These are phyloP conservation scores for Thalassaphorura encarpata DNA, from an alignment of 1,140 invertebrate genomes.

Conservation along the genomic window DNA sequence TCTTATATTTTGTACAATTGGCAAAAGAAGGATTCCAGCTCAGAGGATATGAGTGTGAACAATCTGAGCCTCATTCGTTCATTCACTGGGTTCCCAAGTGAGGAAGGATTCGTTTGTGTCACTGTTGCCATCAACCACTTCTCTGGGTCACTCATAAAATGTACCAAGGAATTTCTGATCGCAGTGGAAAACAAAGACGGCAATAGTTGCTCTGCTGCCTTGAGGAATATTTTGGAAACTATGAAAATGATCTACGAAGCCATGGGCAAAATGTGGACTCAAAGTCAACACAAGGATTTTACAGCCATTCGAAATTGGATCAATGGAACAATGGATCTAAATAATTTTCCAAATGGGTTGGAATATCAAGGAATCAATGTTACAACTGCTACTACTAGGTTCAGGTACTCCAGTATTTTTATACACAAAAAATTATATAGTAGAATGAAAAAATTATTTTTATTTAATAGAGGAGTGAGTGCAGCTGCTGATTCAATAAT, in stretches of 20 bases:
- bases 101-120: neutral
- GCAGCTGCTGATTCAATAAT: too few relatives aligned
- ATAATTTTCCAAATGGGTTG: neutral
- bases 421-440: too few relatives aligned
- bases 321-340: neutral
- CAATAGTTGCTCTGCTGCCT: too few relatives aligned
- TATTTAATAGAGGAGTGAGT: too few relatives aligned
- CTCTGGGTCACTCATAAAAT: neutral
- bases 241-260: neutral
- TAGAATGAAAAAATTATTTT: too few relatives aligned
- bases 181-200: neutral
- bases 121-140: neutral
- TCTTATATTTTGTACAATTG: neutral
- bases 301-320: neutral
- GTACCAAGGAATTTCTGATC: neutral
- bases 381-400: too few relatives aligned
- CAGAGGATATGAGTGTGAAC: neutral
- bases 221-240: neutral
- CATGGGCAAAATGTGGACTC: neutral
- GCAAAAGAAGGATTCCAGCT: neutral
- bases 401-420: too few relatives aligned
- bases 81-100: neutral
- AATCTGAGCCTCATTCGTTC: neutral
- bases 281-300: neutral
- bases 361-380: too few relatives aligned